phyloP scores from a whole-genome alignment of 2,113 vertebrate species.

The Sapajus apella region DNA sequence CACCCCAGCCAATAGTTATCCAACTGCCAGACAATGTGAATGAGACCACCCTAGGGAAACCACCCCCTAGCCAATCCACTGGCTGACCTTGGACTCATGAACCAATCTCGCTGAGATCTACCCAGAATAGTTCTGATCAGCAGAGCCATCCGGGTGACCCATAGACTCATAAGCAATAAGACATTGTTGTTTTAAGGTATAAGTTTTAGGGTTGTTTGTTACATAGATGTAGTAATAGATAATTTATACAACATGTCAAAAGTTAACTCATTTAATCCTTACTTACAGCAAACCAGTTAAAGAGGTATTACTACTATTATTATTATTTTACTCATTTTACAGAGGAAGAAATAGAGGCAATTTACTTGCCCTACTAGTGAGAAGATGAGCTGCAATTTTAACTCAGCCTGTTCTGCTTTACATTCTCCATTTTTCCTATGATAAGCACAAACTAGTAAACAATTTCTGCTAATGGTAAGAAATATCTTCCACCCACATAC shows the following conservation, averaged over 20 bases:
- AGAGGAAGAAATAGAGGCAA: neutral
- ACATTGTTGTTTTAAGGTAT: neutral
- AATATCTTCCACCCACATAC: neutral
- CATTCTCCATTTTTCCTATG: neutral
- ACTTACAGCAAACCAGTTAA: neutral
- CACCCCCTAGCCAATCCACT: no score
- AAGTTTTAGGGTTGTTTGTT: neutral
- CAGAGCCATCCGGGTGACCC: neutral
- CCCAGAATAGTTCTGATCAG: neutral
- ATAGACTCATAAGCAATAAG: neutral
- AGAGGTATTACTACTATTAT: neutral
- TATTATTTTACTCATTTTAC: neutral
- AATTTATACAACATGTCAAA: neutral
- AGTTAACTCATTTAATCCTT: neutral
- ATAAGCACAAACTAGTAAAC: neutral
- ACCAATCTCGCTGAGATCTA: neutral
- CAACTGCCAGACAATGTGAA: neutral
- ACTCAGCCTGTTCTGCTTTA: neutral
- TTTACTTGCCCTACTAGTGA: neutral
- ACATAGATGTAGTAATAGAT: neutral
- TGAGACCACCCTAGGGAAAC: neutral
- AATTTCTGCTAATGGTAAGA: neutral
- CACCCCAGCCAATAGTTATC: neutral
- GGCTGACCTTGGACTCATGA: neutral
- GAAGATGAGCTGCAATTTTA: neutral